Base-by-base conservation (phyloP, 2,797 vertebrate species). In the Myotis daubentonii region DNA sequence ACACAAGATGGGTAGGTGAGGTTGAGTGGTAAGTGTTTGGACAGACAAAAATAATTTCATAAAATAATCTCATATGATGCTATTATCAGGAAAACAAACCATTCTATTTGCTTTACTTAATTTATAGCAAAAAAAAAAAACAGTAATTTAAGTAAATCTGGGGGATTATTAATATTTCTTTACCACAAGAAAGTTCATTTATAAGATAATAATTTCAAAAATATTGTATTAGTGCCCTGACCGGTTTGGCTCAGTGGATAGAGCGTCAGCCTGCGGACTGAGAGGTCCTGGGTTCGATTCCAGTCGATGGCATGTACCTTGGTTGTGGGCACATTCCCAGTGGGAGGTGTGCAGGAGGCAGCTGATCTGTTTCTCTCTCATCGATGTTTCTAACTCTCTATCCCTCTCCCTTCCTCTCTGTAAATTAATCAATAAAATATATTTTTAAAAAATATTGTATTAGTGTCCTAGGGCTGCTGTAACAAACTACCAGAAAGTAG, bases 11-110 rank as follows among this genome's bases (percentile, higher is more conserved):
- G 36, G 22, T 87, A 71, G 72, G 30, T 47, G 12, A 78, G 25
- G 3, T 49, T 93, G 33, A 28, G 36, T 44, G 44, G 3, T 91
- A 79, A 70, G 70, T 70, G 70, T 81, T 93, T 91, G 53, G 23
- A 57, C 47, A 87, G 9, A 75, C 75, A 16, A 71, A 89, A 95
- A 80, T 74, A 66, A 80, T 90, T 93, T 93, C 30, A 86, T 38
- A 41, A 91, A 86, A 84, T 79, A 86, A 23, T 23, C 53, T 49
- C 53, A 71, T 82, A 17, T 51, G 74, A 49, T 49, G 44, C 33
- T 81, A 33, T 44, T 76, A 60, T 41, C 66, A 87, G 20, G 17
- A 51, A 93, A 91, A 82, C 9, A 79, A 87, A 83, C 22, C 12
- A 53, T 76, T 87, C 19, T 23, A 89, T 44, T 75, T 78, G 72